Evolutionary conservation across 2,888 invertebrate species (phyloP), one percentile per base, ranked within the genome.

Genomic region (Germaria angustata): DNA sequence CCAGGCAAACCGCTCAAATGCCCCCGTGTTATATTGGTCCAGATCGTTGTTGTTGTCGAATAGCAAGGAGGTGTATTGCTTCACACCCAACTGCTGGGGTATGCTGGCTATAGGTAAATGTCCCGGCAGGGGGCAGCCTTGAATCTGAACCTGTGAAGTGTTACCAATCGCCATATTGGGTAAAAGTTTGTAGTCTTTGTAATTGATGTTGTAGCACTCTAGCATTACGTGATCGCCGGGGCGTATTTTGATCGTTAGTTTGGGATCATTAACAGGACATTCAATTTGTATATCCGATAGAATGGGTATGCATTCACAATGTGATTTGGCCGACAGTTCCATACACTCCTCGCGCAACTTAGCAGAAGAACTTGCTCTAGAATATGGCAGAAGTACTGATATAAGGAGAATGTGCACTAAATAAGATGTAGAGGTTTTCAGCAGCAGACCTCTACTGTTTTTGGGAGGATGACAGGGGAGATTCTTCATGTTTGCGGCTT

Each of bases 1-100:
- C 92, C 92, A 77, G 92, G 90, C 61, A 95, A 90, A 28, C 93
- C 93, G 2, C 92, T 90, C 76, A 95, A 92, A 87, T 94, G 94
- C 79, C 92, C 92, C 51, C 92, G 92, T 32, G 92, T 92, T 44
- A 95, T 91, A 84, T 92, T 92, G 83, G 92, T 92, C 89, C 59
- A 90, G 81, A 24, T 93, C 92, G 13, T 87, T 86, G 22, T 93
- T 88, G 55, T 93, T 89, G 83, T 93, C 93, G 84, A 93, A 94
- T 87, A 93, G 92, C 32, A 94, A 87, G 6, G 92, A 91, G 44
- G 89, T 88, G 6, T 91, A 87, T 11, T 88, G 86, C 2, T 85
- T 86, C 6, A 89, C 88, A 44, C 91, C 90, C 81, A 92, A 72
- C n/a, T 88, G 86, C n/a, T 91, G 88, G 17, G 91, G 84, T 24